Percentiles rank a stretch among this genome's conserved stretches.
Evolutionary conservation across 2,113 vertebrate genomes (phyloP).

Genomic region (Hemichromis elongatus): DNA sequence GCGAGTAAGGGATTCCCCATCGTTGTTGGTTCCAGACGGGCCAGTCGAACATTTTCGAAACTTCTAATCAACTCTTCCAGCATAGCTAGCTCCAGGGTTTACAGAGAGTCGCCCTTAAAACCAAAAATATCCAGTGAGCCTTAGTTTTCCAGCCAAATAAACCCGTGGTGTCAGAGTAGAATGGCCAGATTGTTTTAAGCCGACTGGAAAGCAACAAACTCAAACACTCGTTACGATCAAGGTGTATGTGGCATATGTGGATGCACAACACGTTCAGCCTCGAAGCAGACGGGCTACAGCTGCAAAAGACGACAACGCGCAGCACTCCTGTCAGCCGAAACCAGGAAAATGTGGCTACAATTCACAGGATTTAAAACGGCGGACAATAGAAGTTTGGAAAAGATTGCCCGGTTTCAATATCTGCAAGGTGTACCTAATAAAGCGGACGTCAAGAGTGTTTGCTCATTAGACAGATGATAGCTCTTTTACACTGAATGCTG

Average conservation of each 20-base stretch:
- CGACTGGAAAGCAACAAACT: not conserved
- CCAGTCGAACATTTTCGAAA: too few relatives aligned
- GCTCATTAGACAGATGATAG: not conserved
- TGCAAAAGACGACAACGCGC: not conserved
- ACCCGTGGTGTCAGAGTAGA: not conserved
- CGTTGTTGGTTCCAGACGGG: too few relatives aligned
- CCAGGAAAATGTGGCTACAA: not conserved
- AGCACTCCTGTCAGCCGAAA: not conserved
- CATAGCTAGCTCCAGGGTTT: too few relatives aligned
- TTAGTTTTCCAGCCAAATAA: not conserved
- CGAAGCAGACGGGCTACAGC: not conserved
- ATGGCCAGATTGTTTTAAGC: not conserved
- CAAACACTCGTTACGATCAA: not conserved
- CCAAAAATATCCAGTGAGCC: too few relatives aligned
- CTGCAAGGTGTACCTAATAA: not conserved
- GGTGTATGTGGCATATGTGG: not conserved
- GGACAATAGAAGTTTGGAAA: not conserved
- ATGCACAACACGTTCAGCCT: not conserved
- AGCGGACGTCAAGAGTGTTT: not conserved
- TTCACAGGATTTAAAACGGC: not conserved
- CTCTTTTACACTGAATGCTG: not conserved
- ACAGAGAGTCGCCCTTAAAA: too few relatives aligned
- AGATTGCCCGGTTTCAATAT: not conserved
- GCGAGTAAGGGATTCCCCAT: too few relatives aligned
- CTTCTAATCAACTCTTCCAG: too few relatives aligned